phyloP scores from a whole-genome alignment of 2,113 vertebrate genomes.

The Heterochromis multidens region DNA sequence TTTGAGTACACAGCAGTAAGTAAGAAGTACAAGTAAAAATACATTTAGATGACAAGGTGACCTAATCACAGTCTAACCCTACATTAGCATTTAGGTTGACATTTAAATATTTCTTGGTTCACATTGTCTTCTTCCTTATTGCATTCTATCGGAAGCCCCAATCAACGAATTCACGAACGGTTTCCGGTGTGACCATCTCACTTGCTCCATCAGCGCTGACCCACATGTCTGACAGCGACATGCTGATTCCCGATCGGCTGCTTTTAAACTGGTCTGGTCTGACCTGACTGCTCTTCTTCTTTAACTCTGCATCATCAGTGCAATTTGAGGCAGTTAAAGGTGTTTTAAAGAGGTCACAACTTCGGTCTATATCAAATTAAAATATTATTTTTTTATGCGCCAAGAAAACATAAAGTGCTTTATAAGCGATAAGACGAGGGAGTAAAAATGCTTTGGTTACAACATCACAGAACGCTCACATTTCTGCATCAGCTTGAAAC shows the following conservation, averaged over 20 bases:
- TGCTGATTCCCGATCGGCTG: background rate
- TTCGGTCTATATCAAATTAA: background rate
- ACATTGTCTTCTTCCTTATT: background rate
- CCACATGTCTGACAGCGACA: constrained; percentile 25
- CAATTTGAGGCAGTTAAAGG: background rate
- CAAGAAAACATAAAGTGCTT: background rate
- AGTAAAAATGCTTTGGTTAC: background rate
- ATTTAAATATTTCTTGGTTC: background rate
- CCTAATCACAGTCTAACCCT: background rate
- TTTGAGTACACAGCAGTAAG: background rate
- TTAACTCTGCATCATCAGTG: background rate
- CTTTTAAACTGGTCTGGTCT: background rate
- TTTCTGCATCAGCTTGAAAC: background rate
- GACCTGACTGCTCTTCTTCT: background rate
- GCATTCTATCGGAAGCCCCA: background rate
- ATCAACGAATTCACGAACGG: background rate
- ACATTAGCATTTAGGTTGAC: background rate
- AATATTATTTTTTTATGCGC: too few species aligned
- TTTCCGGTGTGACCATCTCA: background rate
- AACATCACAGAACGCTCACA: too few species aligned
- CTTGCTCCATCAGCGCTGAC: constrained; percentile 8
- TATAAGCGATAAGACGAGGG: background rate
- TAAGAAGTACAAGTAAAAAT: background rate
- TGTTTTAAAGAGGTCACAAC: background rate
- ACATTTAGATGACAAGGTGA: background rate